Evolutionary conservation across 2,797 vertebrate genomes (phyloP), one percentile per base, ranked within the genome.

Genomic region (Balearica regulorum): DNA sequence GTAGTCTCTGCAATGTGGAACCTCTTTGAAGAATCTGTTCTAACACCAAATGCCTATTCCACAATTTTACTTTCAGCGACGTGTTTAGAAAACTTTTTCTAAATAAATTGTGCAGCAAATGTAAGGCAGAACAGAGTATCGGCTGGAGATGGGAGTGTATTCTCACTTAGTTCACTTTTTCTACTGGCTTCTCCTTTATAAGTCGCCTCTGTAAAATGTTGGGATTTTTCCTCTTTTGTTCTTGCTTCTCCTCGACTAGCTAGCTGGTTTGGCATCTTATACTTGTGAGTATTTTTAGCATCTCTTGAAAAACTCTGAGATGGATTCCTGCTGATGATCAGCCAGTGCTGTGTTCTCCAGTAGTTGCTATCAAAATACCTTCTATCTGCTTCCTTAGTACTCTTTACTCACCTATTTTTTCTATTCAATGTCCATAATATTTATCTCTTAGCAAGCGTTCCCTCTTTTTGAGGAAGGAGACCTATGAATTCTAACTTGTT

Each of bases 151-250:
- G 29, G 17, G 41, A 51, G 51, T 12, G 6, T 5, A 7, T 57
- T 53, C 33, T 64, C 11, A 29, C 24, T 82, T 25, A 25, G n/a
- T 72, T 76, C 3, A 2, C 24, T 64, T 77, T 55, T 83, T 58
- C 57, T 81, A 62, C 54, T 93, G n/a, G 22, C 16, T 81, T 46
- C 62, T 72, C 15, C 70, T 68, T 71, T 58, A 8, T 77, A 54
- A 51, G 31, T 75, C 0, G 3, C 16, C 46, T 82, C 41, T 73
- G 31, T 60, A 79, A 37, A 39, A 25, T 17, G 53, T 31, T 77
- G 78, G 62, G 92, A 51, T 89, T 90, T 91, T 95, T 85, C 75
- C 39, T 91, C 92, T 88, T 95, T 95, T 96, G 79, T 94, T 97
- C 88, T 87, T 61, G 53, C 79, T 91, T 89, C 65, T 84, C 78